Conservation (phyloP, 2,113 vertebrate genomes). For the Progne subis region DNA sequence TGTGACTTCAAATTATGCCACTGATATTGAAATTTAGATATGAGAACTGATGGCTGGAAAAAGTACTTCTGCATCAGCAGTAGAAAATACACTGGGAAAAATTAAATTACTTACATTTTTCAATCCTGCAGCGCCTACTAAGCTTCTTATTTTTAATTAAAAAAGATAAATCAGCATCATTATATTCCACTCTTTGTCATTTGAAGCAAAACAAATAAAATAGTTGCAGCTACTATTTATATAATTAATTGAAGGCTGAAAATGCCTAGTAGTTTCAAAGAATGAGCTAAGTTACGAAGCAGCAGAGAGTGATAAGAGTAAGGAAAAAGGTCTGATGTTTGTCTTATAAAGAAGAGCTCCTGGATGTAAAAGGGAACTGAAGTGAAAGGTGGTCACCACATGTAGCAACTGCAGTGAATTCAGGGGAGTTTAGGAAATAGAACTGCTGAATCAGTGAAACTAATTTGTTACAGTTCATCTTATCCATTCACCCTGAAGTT, state of each 20-base stretch:
- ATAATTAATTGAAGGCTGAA: background rate
- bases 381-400: background rate
- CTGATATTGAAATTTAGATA: background rate
- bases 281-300: background rate
- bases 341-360: background rate
- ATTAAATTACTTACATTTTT: slow-evolving; percentile 30
- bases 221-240: background rate
- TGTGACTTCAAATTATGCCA: background rate
- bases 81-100: background rate
- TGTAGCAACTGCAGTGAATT: background rate
- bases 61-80: background rate
- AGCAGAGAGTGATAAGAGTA: background rate
- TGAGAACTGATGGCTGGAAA: background rate
- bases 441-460: background rate
- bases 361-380: background rate
- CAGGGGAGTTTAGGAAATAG: background rate
- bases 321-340: background rate
- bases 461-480: background rate
- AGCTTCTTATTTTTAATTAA: slow-evolving; percentile 46
- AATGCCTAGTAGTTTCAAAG: background rate
- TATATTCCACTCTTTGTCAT: background rate
- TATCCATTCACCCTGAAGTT: background rate
- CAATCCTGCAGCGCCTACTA: background rate
- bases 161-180: slow-evolving; percentile 12
- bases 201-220: background rate